These are phyloP conservation scores for Sesia bembeciformis DNA, from an alignment of 2,888 invertebrate species.

Conservation along the genomic window DNA sequence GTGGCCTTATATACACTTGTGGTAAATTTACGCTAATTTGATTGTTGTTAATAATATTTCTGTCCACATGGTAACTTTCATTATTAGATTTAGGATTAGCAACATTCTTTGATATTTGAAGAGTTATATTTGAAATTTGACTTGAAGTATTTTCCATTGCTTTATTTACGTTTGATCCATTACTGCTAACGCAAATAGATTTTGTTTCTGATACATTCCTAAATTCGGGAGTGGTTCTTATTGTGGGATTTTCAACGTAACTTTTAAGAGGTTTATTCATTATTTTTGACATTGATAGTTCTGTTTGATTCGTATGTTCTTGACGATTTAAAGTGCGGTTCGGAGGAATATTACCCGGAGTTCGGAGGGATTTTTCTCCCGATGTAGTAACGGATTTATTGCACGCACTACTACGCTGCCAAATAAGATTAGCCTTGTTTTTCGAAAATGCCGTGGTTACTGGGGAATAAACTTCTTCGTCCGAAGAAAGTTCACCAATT, in stretches of 20 bases:
- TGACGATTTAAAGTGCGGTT: not conserved
- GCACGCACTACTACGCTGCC: not conserved
- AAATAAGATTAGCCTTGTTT: not conserved
- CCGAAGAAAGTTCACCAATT: slow-evolving; percentile 54
- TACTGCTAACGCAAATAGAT: not conserved
- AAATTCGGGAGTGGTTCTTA: not conserved
- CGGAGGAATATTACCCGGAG: not conserved
- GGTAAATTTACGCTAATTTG: not conserved
- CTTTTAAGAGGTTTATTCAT: not conserved
- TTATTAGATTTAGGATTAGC: not conserved
- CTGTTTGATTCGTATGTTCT: not conserved
- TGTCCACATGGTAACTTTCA: not conserved
- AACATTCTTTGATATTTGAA: not conserved
- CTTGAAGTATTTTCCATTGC: not conserved
- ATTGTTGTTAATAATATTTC: not conserved
- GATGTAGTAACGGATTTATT: not conserved
- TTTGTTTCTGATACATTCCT: not conserved
- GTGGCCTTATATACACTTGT: slow-evolving; percentile 20
- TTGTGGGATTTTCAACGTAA: not conserved
- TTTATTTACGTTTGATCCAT: not conserved
- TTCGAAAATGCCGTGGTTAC: not conserved
- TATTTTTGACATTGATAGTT: not conserved
- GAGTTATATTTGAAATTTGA: not conserved
- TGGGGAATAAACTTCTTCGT: slow-evolving; percentile 36
- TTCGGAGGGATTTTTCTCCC: not conserved